Evolutionary conservation across 2,888 invertebrate genomes (phyloP), one percentile per base, ranked within the genome.

Genomic region (Latheticus oryzae): DNA sequence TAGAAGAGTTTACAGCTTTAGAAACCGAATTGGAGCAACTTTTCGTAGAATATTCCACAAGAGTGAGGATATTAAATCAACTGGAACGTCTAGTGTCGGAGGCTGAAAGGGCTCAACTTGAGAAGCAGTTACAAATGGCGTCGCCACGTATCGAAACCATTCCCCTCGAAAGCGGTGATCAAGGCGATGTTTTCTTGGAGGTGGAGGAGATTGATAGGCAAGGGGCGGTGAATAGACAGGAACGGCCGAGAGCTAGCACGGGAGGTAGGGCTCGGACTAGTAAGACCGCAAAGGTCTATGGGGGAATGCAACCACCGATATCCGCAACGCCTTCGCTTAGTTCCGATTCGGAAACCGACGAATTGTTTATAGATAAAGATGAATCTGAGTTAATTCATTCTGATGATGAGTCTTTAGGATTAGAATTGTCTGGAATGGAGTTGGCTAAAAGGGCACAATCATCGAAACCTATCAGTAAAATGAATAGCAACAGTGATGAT

Each of bases 1-100:
- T 97, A 84, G 95, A 96, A 69, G 98, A 99, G 78, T 93, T 95
- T 77, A 93, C 94, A 56, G 87, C 89, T 37, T 82, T 95, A 45
- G 97, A 99, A 78, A 80, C 83, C 28, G 95, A 96, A 73, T 78
- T 98, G 9, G 89, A 91, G 70, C 82, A 85, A 61, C 81, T 96
- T 11, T 97, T 96, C 80, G 88, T 90, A 24, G 87, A 90, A 69
- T 99, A 97, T 80, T 89, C 97, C 64, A 81, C 90, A 43, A 87
- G 95, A 50, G 89, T 94, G 76, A 88, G 97, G 43, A 93, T 94
- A 69, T 85, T 97, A 33, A 89, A 93, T 65, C 93, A 93, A 53
- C 81, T 99, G 43, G 95, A 95, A 72, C 89, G 91, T 53, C 88
- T 92, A 70, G 87, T 95, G 66, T 90, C 90, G 64, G 89, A 95